Evolutionary conservation across 2,888 invertebrate species (phyloP).

Genomic region (Lepidochitona cinerea): DNA sequence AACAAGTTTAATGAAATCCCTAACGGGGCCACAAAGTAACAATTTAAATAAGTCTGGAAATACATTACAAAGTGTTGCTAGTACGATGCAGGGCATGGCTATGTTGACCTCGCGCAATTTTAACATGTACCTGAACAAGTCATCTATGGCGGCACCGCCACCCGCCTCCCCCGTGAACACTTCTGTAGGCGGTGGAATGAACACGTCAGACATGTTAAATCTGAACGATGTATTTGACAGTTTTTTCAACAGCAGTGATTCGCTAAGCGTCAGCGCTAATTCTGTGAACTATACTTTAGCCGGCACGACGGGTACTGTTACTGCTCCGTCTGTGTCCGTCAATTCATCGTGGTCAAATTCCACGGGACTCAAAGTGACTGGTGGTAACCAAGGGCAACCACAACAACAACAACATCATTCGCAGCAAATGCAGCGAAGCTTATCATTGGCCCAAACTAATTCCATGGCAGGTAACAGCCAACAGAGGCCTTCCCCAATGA

Average conservation of each 20-base stretch:
- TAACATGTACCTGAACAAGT: not conserved
- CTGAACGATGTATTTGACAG: conserved; percentile 26
- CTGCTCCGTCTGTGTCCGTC: not conserved
- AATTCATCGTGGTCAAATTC: conserved; percentile 21
- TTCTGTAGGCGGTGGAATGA: not conserved
- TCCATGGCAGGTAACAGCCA: not conserved
- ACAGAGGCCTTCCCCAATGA: not conserved
- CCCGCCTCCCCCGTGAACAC: not conserved
- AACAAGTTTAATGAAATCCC: conserved; percentile 68
- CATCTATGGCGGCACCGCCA: not conserved
- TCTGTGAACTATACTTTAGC: not conserved
- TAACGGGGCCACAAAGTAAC: conserved; percentile 44
- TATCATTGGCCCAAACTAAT: not conserved
- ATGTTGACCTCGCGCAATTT: not conserved
- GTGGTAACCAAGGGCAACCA: conserved; percentile 5
- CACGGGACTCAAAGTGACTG: not conserved
- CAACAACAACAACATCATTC: conserved; percentile 12
- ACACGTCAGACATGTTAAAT: conserved; percentile 7
- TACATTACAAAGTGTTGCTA: not conserved
- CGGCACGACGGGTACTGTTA: not conserved
- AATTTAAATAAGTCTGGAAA: not conserved
- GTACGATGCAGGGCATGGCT: not conserved
- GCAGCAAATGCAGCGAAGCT: conserved; percentile 20
- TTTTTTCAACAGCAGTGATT: not conserved
- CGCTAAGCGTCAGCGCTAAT: not conserved